Conservation (phyloP, 2,113 vertebrate species). For the Phalacrocorax pelagicus region DNA sequence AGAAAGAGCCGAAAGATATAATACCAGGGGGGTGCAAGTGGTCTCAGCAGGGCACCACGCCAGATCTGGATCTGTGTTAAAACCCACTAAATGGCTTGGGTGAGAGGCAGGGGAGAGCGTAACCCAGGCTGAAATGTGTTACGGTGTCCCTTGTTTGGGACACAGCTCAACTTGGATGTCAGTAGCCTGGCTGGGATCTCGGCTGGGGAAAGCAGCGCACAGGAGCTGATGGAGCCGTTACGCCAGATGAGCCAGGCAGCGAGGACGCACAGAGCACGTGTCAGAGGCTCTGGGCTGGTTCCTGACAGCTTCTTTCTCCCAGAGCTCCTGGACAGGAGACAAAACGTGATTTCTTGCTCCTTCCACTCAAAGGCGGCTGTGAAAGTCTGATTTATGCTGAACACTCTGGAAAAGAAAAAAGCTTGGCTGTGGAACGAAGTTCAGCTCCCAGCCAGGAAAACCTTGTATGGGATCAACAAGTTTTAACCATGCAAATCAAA, state of each 20-base stretch:
- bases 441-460: constrained; percentile 43
- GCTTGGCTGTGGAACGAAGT: constrained; percentile 41
- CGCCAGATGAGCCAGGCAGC: neutral
- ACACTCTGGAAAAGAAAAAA: constrained; percentile 20
- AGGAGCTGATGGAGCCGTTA: neutral
- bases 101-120: neutral
- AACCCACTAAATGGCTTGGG: neutral
- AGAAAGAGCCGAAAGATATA: neutral
- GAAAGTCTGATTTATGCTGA: constrained; percentile 63
- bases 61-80: neutral
- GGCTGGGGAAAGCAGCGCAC: accelerated
- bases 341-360: constrained; percentile 54
- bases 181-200: neutral
- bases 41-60: neutral
- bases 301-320: constrained; percentile 36
- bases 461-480: constrained; percentile 35
- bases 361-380: constrained; percentile 18
- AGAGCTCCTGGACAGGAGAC: constrained; percentile 35
- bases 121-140: neutral
- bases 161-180: neutral
- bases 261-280: neutral
- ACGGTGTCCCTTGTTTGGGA: neutral
- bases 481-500: constrained; percentile 42
- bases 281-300: neutral
- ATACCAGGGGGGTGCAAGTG: neutral